Base-by-base conservation (phyloP, 2,113 vertebrate genomes). In the Irena cyanogastra region DNA sequence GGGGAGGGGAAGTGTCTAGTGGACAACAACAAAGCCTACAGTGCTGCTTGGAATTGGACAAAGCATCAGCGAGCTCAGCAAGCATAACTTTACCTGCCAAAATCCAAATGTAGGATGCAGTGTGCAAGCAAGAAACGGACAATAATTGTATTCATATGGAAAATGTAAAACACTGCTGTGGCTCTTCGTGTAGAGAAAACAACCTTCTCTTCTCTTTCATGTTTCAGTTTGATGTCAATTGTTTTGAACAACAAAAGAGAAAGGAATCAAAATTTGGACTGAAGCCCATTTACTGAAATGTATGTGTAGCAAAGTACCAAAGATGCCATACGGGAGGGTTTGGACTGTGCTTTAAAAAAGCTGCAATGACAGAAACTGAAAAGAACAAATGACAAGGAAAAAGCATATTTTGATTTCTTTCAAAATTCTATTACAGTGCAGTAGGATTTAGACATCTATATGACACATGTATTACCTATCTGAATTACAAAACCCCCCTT, bases 201-300 rank as follows among this genome's bases (percentile, higher is more conserved):
- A 77, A 57, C 54, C 33, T 91, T 77, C 93, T 47, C 42, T 83
- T 83, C 60, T 35, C 87, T 95, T 94, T 93, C 59, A 69, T 85
- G 66, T 93, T 93, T 83, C 82, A 56, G 66, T 95, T 90, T 93
- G 75, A 95, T 81, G 68, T 71, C 39, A 63, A 74, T 64, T 88
- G 68, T 94, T 95, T 95, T 60, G 82, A 96, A 83, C 71, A 95
- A 94, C 63, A 94, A 85, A 95, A 90, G 59, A 39, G 27, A 80
- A 85, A 85, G 44, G 54, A 95, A 91, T 63, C 16, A 90, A 86
- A 86, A 77, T 70, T 77, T 93, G 89, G 77, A 93, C 15, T 42
- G 69, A 94, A 94, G 87, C 85, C 87, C 50, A 10, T 74, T 83
- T 83, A 65, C 71, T 86, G 64, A 95, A 84, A 87, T 44, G 9